Base-by-base conservation (phyloP, 2,888 invertebrate genomes). In the Endomychus coccineus region DNA sequence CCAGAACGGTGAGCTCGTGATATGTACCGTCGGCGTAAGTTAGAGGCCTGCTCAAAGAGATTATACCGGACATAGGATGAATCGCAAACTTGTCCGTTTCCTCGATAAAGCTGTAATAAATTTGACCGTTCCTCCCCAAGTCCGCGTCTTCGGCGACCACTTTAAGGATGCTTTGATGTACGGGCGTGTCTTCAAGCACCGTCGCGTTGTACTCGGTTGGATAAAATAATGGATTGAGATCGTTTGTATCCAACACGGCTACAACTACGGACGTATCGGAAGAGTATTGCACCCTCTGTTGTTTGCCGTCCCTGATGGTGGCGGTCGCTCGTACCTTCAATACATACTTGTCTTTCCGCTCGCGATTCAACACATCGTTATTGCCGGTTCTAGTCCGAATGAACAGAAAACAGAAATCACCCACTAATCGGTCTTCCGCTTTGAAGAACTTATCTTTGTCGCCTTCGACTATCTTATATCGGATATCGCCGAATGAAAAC, bases 131-230 rank as follows among this genome's bases (percentile, higher is more conserved):
- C 52, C 90, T 74, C 2, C 96, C 97, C 19, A 89, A 71, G 65
- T 98, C 97, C 3, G 97, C 95, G 68, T 98, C 97, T 57, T 91
- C 92, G 1, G 96, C 97, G 19, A 79, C 71, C 32, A 89, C 86
- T 56, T 74, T 77, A 21, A 83, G 67, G 39, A 94, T 76, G 61
- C 83, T 87, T 36, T 79, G 75, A 66, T 94, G 89, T 39, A 90
- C 69, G 7, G 88, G 81, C 40, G 83, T 80, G 63, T 95, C 92
- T 66, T 95, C 95, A 13, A 82, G 78, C 24, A 96, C 81, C n/a
- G 77, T 77, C 28, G 80, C 82, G 56, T 83, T 83, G 67, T 96
- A 96, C 49, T 84, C 83, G 30, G 81, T 83, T 14, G 88, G 87
- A 62, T 87, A 88, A 70, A 97, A 97, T 17, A 96, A 71, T 22